Percentiles rank a stretch among this genome's conserved stretches.
Conservation (phyloP, 2,888 invertebrate genomes). For the Athrips mouffetella region DNA sequence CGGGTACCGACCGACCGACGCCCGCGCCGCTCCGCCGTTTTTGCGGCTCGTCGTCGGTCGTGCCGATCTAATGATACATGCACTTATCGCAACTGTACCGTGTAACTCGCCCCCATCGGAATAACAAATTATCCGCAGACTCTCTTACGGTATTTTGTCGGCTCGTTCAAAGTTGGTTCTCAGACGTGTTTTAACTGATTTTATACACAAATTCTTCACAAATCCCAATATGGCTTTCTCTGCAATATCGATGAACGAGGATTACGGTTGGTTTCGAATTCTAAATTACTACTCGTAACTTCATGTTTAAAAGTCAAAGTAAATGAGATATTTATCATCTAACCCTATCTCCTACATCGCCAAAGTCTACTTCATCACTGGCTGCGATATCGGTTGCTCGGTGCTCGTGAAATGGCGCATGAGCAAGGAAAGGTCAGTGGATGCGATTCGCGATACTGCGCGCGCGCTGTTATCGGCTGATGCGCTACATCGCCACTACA, state of each 20-base stretch:
- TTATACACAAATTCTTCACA: no score
- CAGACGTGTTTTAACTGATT: no score
- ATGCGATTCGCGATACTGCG: background rate
- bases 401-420: background rate
- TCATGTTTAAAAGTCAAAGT: no score
- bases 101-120: constrained; percentile 6
- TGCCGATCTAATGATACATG: constrained; percentile 13
- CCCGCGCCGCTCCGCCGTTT: constrained; percentile 6
- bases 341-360: no score
- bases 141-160: no score
- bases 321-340: no score
- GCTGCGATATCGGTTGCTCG: background rate
- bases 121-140: constrained; percentile 6
- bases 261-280: no score
- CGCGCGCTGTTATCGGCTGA: background rate
- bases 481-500: background rate
- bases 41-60: constrained; percentile 15
- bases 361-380: background rate
- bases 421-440: background rate
- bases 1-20: background rate
- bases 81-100: constrained; percentile 10
- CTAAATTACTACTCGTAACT: no score
- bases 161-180: no score
- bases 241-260: no score
- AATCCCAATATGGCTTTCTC: no score